Evolutionary conservation across 2,888 invertebrate species (phyloP).

Genomic region (Dioctria rufipes): DNA sequence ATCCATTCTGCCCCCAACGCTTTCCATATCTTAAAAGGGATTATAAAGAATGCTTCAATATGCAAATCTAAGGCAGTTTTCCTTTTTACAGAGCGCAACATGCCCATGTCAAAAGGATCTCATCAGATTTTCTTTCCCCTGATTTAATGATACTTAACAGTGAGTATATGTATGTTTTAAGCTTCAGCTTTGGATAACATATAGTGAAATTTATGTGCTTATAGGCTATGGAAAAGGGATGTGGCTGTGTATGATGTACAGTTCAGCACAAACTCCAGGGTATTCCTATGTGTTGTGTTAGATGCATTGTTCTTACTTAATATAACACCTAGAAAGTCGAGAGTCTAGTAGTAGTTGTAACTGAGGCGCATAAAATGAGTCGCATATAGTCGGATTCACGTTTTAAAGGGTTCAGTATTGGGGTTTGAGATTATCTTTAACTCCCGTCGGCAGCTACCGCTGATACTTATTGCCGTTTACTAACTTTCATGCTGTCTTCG

Average conservation of each 20-base stretch:
- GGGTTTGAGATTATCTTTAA: constrained; percentile 36
- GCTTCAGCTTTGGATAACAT: constrained; percentile 32
- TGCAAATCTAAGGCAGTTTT: constrained; percentile 50
- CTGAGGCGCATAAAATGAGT: constrained; percentile 34
- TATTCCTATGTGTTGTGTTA: constrained; percentile 23
- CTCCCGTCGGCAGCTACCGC: background rate
- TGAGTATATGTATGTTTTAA: constrained; percentile 28
- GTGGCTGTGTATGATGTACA: background rate
- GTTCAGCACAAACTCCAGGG: background rate
- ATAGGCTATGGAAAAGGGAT: constrained; percentile 17
- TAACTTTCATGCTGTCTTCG: constrained; percentile 18
- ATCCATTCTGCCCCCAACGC: constrained; percentile 18
- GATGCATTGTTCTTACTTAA: constrained; percentile 27
- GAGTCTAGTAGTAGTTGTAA: constrained; percentile 16
- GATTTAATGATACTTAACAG: constrained; percentile 48
- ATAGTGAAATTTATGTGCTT: constrained; percentile 33
- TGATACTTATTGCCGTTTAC: background rate
- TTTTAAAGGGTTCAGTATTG: constrained; percentile 12
- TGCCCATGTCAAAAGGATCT: constrained; percentile 45
- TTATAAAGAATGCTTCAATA: constrained; percentile 38
- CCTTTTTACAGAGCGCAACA: constrained; percentile 43
- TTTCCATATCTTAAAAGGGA: constrained; percentile 18
- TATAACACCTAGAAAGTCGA: background rate
- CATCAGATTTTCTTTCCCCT: constrained; percentile 50
- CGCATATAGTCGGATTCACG: constrained; percentile 11